phyloP scores from a whole-genome alignment of 2,113 vertebrate species.

The Solea solea region DNA sequence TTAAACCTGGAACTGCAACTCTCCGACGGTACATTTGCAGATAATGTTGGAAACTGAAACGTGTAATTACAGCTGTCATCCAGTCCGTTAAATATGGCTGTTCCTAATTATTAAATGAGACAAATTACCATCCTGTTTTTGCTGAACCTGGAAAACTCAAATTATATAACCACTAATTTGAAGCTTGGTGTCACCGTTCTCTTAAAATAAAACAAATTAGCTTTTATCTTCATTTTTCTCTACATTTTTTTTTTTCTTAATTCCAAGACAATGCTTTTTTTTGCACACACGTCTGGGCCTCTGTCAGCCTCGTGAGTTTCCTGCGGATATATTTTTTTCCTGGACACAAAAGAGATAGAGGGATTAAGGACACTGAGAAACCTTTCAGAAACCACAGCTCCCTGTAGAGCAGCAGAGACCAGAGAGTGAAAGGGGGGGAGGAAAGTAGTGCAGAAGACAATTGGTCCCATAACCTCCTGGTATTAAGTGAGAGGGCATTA shows the following conservation, averaged over 20 bases:
- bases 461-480: conserved; percentile 59
- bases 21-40: neutral
- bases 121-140: conserved; percentile 18
- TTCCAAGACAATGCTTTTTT: conserved; percentile 7
- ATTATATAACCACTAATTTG: conserved; percentile 16
- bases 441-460: conserved; percentile 15
- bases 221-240: neutral
- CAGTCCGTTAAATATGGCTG: conserved; percentile 16
- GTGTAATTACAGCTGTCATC: conserved; percentile 24
- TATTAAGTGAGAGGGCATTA: conserved; percentile 56
- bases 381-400: conserved; percentile 84
- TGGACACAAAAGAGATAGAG: conserved; percentile 79
- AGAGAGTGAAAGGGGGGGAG: conserved; percentile 15
- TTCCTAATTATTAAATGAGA: conserved; percentile 14
- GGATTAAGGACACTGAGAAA: conserved; percentile 78
- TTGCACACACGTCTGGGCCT: conserved; percentile 33
- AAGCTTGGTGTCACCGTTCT: conserved; percentile 4
- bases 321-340: conserved; percentile 80
- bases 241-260: neutral
- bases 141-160: conserved; percentile 12
- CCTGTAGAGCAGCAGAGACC: conserved; percentile 49
- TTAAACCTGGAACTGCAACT: neutral
- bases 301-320: conserved; percentile 76
- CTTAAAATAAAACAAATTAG: conserved; percentile 15
- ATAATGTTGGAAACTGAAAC: neutral